These are phyloP conservation scores for Scrobipalpa atriplicella DNA, from an alignment of 2,888 invertebrate species.

Conservation along the genomic window DNA sequence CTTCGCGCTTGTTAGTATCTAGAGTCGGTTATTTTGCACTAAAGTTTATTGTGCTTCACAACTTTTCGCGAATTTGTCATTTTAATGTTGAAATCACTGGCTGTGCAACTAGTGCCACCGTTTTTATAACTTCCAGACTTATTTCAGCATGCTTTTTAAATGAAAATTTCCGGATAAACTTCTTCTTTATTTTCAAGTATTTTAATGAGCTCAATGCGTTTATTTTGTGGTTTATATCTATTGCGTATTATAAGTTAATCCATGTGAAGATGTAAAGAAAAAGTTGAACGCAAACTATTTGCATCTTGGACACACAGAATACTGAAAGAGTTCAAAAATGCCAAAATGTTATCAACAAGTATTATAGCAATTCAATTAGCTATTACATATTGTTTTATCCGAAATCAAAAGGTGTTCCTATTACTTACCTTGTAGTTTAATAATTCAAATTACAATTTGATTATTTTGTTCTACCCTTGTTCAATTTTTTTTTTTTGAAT, in stretches of 20 bases:
- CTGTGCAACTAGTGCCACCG: background rate
- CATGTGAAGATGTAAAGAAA: too few relatives aligned
- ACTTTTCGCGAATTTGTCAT: constrained; percentile 16
- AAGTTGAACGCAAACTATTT: too few relatives aligned
- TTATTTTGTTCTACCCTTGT: background rate
- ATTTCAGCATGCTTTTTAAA: background rate
- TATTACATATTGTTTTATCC: background rate
- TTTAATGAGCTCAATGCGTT: too few relatives aligned
- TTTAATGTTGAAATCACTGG: constrained; percentile 16
- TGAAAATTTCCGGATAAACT: background rate
- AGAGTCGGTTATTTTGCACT: constrained; percentile 16
- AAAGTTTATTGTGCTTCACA: constrained; percentile 4
- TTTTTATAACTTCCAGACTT: background rate
- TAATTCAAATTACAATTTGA: background rate
- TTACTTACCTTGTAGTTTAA: background rate
- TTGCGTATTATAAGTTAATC: too few relatives aligned
- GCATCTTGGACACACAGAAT: too few relatives aligned
- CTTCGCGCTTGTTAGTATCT: background rate
- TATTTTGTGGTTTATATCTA: too few relatives aligned
- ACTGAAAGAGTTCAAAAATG: too few relatives aligned
- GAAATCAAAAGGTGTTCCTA: background rate
- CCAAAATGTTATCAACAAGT: too few relatives aligned
- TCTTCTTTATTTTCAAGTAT: too few relatives aligned
- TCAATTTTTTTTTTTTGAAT: too few relatives aligned
- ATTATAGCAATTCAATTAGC: too few relatives aligned